phyloP scores from a whole-genome alignment of 2,888 invertebrate genomes.

The Netelia inedita region DNA sequence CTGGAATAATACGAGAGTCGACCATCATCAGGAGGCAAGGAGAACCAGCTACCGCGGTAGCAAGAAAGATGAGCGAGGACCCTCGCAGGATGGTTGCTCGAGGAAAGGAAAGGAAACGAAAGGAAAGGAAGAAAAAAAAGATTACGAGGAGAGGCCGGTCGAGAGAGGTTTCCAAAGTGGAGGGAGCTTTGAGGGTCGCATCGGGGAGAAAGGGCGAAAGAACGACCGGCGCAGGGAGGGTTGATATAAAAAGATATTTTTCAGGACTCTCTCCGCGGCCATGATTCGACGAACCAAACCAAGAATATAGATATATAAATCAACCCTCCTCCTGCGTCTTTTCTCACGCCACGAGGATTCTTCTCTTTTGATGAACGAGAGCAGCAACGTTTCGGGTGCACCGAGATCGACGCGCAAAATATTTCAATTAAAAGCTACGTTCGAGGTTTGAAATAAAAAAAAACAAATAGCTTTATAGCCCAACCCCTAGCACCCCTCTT shows the following conservation, averaged over 20 bases:
- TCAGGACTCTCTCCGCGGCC: constrained; percentile 65
- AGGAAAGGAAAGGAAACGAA: constrained; percentile 40
- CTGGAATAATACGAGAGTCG: constrained; percentile 69
- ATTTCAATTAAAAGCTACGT: constrained; percentile 19
- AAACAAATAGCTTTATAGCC: not conserved
- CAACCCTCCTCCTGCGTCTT: constrained; percentile 46
- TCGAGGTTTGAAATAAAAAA: not conserved
- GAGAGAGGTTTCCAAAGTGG: constrained; percentile 62
- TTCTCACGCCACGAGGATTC: constrained; percentile 19
- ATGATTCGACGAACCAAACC: constrained; percentile 68
- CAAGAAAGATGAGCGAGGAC: constrained; percentile 51
- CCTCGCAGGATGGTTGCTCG: constrained; percentile 50
- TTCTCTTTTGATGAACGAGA: constrained; percentile 46
- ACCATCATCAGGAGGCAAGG: constrained; percentile 55
- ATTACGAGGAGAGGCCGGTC: constrained; percentile 51
- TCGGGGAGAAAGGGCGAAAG: constrained; percentile 70
- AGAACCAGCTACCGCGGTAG: constrained; percentile 20
- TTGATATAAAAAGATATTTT: constrained; percentile 76
- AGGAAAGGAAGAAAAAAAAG: constrained; percentile 29
- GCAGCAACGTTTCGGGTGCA: not conserved
- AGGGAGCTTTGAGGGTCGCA: constrained; percentile 69
- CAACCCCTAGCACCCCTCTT: not conserved
- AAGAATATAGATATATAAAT: constrained; percentile 37
- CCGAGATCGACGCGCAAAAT: constrained; percentile 38
- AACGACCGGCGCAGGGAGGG: constrained; percentile 68